These are phyloP conservation scores for Pantelozetes paolii DNA, from an alignment of 2,888 invertebrate species.

Conservation along the genomic window DNA sequence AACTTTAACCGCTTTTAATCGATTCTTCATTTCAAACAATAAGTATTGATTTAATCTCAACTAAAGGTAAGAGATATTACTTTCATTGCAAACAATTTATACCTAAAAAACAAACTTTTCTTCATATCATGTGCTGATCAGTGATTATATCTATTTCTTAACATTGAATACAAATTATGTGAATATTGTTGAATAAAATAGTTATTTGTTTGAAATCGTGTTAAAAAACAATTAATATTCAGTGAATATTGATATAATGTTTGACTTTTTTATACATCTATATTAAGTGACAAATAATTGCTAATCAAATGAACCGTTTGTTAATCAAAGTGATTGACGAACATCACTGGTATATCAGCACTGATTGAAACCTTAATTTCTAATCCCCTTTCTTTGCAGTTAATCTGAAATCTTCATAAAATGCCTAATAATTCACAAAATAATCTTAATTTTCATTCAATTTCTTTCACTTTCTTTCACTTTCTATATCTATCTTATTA, in stretches of 20 bases:
- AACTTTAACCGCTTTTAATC: slow-evolving; percentile 7
- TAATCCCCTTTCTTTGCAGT: slow-evolving; percentile 28
- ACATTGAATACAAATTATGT: no score
- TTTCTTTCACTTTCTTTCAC: background rate
- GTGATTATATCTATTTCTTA: background rate
- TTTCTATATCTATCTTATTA: background rate
- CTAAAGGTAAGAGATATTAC: slow-evolving; percentile 7
- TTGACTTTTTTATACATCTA: no score
- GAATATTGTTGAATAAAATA: no score
- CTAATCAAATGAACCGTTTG: background rate
- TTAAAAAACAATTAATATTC: no score
- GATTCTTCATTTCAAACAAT: background rate
- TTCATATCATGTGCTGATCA: slow-evolving; percentile 5
- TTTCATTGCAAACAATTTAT: background rate
- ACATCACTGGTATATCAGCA: slow-evolving; percentile 25
- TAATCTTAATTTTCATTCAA: no score
- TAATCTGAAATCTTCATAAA: slow-evolving; percentile 2
- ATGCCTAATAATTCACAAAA: no score
- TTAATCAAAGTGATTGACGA: slow-evolving; percentile 19
- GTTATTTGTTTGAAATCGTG: no score
- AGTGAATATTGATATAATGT: no score
- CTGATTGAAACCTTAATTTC: background rate
- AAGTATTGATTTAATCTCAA: background rate
- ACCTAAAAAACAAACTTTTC: background rate
- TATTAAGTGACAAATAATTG: slow-evolving; percentile 14